Base-by-base conservation (phyloP, 92 coral and sea anemone genomes). In the Blastomussa wellsi region DNA sequence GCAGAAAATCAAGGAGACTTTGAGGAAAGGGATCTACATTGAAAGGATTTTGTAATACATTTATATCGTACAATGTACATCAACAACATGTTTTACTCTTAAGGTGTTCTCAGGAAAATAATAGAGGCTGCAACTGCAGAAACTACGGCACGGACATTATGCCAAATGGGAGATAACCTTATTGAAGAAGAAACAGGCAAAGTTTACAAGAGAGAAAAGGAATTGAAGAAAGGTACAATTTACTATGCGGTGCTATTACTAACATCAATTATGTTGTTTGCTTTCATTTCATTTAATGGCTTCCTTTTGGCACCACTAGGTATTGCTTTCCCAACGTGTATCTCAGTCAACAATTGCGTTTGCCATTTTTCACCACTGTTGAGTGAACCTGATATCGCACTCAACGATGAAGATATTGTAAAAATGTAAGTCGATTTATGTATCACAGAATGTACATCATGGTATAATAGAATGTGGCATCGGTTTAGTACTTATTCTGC, bases 241-340 rank as follows among this genome's bases (percentile, higher is more conserved):
- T 37, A 17, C 9, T 69, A n/a, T n/a, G n/a, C n/a, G n/a, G n/a
- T n/a, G n/a, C n/a, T n/a, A n/a, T n/a, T n/a, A n/a, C n/a, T n/a
- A n/a, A n/a, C n/a, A n/a, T n/a, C n/a, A n/a, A n/a, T n/a, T n/a
- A 41, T 41, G 44, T 41, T 44, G 49, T 44, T 44, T 44, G 11
- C 29, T 57, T 0, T 22, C 31, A 3, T 24, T 57, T 24, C 24
- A 57, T 22, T 0, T 20, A 55, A 47, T 52, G 49, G 49, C 5
- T 31, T 44, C 11, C 0, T 76, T 79, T 12, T 32, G 29, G 28
- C 86, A 28, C 13, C 78, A 70, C 19, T 8, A 96, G 99, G 99
- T 38, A 88, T 96, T 88, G 99, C 99, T 41, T 96, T 96, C 47
- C 99, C 99, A 41, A 94, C 98, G 3, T 96, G 99, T 77, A 90